Evolutionary conservation across 2,888 invertebrate species (phyloP).

Genomic region (Selenia dentaria): DNA sequence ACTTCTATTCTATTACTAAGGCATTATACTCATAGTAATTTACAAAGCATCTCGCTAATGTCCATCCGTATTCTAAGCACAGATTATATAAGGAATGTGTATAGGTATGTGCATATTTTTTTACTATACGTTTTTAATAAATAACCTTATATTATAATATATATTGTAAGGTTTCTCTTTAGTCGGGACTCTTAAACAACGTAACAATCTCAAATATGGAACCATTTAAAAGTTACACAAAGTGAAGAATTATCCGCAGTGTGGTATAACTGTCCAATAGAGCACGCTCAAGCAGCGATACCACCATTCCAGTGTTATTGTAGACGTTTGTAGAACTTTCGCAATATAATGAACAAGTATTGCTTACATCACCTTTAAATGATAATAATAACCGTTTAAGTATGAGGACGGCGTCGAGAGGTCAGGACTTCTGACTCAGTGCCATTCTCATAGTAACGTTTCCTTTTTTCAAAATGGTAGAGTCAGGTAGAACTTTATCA

Average conservation of each 20-base stretch:
- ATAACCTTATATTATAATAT: too few relatives aligned
- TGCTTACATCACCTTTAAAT: slow-evolving; percentile 42
- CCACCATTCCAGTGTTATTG: slow-evolving; percentile 13
- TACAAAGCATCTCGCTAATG: too few relatives aligned
- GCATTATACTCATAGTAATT: too few relatives aligned
- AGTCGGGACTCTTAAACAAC: too few relatives aligned
- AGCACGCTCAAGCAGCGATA: slow-evolving; percentile 7
- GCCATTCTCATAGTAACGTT: background rate
- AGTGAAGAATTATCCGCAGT: background rate
- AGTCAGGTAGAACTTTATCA: slow-evolving; percentile 4
- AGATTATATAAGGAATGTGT: too few relatives aligned
- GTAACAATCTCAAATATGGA: background rate
- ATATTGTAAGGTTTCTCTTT: too few relatives aligned
- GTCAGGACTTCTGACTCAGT: slow-evolving; percentile 27
- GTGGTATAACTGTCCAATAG: slow-evolving; percentile 22
- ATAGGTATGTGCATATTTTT: too few relatives aligned
- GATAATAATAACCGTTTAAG: slow-evolving; percentile 29
- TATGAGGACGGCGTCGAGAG: slow-evolving; percentile 27
- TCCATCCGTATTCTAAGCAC: too few relatives aligned
- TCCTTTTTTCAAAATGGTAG: too few relatives aligned
- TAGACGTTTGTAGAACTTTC: slow-evolving; percentile 39
- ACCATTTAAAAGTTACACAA: background rate
- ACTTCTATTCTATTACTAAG: too few relatives aligned
- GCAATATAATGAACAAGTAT: slow-evolving; percentile 35
- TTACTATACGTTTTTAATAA: too few relatives aligned